A percentile compares a stretch with the other conserved stretches of the same genome.
Conservation (phyloP, 1,140 invertebrate genomes). For the Pissodes strobi region DNA sequence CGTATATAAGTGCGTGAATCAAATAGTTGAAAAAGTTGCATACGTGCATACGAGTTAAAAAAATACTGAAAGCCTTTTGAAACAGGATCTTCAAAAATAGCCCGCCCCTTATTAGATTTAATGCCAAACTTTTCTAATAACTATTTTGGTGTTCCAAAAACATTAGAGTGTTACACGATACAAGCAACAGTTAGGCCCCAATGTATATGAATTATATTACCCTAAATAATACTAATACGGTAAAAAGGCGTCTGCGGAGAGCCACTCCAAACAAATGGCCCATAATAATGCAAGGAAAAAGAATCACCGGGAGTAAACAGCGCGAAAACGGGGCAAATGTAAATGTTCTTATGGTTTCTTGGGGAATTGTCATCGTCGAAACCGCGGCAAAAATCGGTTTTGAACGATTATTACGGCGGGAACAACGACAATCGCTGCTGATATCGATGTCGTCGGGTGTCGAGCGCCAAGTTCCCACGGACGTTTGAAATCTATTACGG, state of each 20-base stretch:
- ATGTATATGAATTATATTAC: constrained; percentile 11
- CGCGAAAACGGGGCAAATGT: constrained; percentile 21
- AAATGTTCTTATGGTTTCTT: constrained; percentile 31
- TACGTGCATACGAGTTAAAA: too few species aligned
- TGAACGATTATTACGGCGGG: constrained; percentile 27
- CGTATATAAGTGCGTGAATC: too few species aligned
- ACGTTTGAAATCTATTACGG: constrained; percentile 21
- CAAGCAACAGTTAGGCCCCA: constrained; percentile 4
- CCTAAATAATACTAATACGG: constrained; percentile 19
- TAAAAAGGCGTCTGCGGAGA: constrained; percentile 11
- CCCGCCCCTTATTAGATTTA: too few species aligned
- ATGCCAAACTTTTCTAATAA: too few species aligned
- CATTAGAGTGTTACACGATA: too few species aligned
- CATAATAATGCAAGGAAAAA: constrained; percentile 17
- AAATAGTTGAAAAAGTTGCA: too few species aligned
- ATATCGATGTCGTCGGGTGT: constrained; percentile 16
- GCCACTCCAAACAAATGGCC: constrained; percentile 24
- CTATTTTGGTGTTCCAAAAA: too few species aligned
- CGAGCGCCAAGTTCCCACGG: constrained; percentile 13
- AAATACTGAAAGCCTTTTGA: too few species aligned
- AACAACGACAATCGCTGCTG: constrained; percentile 25
- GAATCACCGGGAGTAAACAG: constrained; percentile 24
- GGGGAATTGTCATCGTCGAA: constrained; percentile 30
- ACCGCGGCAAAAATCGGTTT: constrained; percentile 31
- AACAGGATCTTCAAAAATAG: too few species aligned